Base-by-base conservation (phyloP, 2,888 invertebrate species). In the Tanytarsus gracilentus region DNA sequence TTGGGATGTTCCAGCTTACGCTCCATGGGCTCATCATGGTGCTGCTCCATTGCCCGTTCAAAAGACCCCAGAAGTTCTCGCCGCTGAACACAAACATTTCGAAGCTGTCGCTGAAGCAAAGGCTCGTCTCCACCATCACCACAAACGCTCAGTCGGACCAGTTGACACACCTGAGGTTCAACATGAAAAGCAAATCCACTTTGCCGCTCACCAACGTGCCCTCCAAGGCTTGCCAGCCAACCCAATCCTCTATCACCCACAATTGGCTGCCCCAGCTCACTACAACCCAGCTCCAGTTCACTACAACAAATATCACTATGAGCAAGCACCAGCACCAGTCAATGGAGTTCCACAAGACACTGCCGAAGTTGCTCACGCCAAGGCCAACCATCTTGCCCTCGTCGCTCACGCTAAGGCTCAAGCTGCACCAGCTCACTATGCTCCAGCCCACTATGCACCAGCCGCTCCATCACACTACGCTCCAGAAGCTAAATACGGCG, bases 101-200 rank as follows among this genome's bases (percentile, higher is more conserved):
- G 75, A 76, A 1, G 77, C 78, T 25, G 75, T 76, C 67, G 75
- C 76, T 52, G 74, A 73, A 62, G 76, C 75, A 36, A 67, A 72
- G 23, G 63, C 65, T 64, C 66, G 64, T 62, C 65, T 65, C 18
- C 73, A 75, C 66, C 76, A 76, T 64, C 69, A 75, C 62, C 72
- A 77, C 63, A 75, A 72, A 69, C 71, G 74, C 39, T 73, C 73
- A 18, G 66, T 72, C 50, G 73, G 76, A 2, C 77, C 77, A 48
- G 69, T 76, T 30, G 77, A 77, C 50, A 77, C 77, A 2, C 77
- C 77, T 56, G 77, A 76, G 67, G 77, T 77, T 7, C 74, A 74
- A 65, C 72, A 72, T 39, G 74, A 33, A 25, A 60, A 73, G 65
- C 72, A 73, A 33, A 71, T 72, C 5, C 73, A 74, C 61, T 72